phyloP scores from a whole-genome alignment of 1,140 invertebrate genomes.

The Diabrotica undecimpunctata region DNA sequence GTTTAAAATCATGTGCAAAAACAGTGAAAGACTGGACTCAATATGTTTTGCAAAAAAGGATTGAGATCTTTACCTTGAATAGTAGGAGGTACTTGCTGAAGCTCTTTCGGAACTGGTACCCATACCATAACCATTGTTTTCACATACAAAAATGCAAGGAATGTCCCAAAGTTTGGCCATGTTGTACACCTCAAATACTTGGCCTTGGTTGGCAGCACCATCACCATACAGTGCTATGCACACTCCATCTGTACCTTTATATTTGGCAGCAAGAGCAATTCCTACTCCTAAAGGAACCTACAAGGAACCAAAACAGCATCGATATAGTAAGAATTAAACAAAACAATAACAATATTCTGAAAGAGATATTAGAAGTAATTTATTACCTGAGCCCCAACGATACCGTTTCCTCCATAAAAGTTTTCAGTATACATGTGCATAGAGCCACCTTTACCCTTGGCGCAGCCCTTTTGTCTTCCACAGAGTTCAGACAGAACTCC shows the following conservation, averaged over 20 bases:
- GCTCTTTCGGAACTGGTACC: conserved; percentile 88
- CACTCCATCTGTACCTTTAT: conserved; percentile 77
- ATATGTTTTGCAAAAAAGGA: no score
- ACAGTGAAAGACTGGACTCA: no score
- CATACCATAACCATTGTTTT: conserved; percentile 98
- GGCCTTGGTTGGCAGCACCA: conserved; percentile 94
- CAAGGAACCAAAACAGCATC: conserved; percentile 21
- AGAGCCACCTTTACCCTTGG: conserved; percentile 91
- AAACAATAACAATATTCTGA: background rate
- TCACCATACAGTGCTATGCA: conserved; percentile 92
- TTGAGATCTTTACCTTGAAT: conserved; percentile 60
- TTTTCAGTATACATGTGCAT: conserved; percentile 91
- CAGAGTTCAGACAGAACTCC: conserved; percentile 90
- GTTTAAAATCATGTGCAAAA: no score
- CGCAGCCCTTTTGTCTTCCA: conserved; percentile 81
- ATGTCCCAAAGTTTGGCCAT: conserved; percentile 88
- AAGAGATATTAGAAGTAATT: conserved; percentile 4
- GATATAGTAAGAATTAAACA: background rate
- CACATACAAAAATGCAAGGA: conserved; percentile 93
- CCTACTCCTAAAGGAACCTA: conserved; percentile 92
- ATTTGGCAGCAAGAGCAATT: conserved; percentile 89
- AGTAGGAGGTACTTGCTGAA: conserved; percentile 82
- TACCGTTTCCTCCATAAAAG: conserved; percentile 98
- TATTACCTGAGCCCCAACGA: conserved; percentile 93
- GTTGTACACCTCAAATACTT: conserved; percentile 79